Conservation (phyloP, 2,113 vertebrate species). For the Gnathonemus echidnorhynchus region DNA sequence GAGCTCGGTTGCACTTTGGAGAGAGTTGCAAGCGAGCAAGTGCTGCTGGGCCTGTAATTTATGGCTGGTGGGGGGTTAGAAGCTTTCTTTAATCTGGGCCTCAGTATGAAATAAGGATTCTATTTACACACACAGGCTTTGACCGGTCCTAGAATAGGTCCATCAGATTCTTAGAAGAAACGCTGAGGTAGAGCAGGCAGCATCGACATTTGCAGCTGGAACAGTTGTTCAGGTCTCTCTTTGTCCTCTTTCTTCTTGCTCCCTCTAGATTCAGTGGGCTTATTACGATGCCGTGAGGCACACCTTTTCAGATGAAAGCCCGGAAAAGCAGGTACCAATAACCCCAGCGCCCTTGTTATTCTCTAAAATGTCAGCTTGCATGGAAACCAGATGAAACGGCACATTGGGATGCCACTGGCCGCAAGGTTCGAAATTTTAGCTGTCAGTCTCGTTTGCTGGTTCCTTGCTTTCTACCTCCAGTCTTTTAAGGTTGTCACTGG, state of each 20-base stretch:
- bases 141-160: background rate
- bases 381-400: constrained; percentile 6
- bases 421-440: background rate
- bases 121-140: background rate
- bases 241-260: background rate
- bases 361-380: constrained; percentile 5
- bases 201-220: background rate
- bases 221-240: background rate
- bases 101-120: constrained; percentile 7
- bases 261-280: background rate
- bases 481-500: background rate
- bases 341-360: background rate
- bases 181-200: background rate
- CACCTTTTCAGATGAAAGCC: constrained; percentile 3
- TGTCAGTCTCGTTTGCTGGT: background rate
- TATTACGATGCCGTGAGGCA: background rate
- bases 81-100: background rate
- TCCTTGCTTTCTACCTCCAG: background rate
- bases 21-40: background rate
- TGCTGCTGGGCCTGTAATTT: background rate
- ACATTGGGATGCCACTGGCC: background rate
- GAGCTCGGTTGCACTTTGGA: background rate
- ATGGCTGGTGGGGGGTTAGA: background rate
- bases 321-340: constrained; percentile 2
- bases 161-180: background rate